Base-by-base conservation (phyloP, 2,888 invertebrate genomes). In the Napeogenes inachia region DNA sequence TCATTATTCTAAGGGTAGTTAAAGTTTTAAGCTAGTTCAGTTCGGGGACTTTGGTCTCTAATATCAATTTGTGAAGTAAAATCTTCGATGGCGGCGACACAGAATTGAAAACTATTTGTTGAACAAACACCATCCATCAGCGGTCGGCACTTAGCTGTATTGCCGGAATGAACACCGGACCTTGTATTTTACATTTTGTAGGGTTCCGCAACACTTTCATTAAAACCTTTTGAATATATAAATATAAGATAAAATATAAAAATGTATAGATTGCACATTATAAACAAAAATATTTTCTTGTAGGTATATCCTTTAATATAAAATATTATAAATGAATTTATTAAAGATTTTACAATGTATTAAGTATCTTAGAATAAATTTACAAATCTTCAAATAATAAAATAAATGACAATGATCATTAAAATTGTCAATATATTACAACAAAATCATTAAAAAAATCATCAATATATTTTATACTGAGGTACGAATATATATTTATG, bases 31-130 rank as follows among this genome's bases (percentile, higher is more conserved):
- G 65, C 66, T 63, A 56, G 38, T 46, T 50, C 10, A 21, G 50
- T 50, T 45, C 5, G 33, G 10, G 12, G 42, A 12, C 45, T 50
- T 62, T 53, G 61, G n/a, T 65, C 68, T 72, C 71, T 68, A 64
- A 70, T 71, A 73, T 70, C 76, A 77, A 75, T 77, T 73, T 73
- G 67, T 75, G 74, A 72, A 75, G 74, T 74, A 72, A 74, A 75
- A 73, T 72, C 71, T 73, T 69, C 59, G 57, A 68, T 66, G 70
- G 68, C 71, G 72, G 70, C 75, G 78, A 78, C 78, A 78, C 82
- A 79, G 82, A 83, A 85, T 86, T 85, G 87, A 87, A 88, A 88
- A 87, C 84, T 89, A 89, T 89, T 89, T 89, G 84, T 76, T 68
- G 73, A 77, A 69, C 82, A 89, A 85, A 89, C 89, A 86, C 70